Base-by-base conservation (phyloP, 2,797 vertebrate genomes). In the Acomys russatus region DNA sequence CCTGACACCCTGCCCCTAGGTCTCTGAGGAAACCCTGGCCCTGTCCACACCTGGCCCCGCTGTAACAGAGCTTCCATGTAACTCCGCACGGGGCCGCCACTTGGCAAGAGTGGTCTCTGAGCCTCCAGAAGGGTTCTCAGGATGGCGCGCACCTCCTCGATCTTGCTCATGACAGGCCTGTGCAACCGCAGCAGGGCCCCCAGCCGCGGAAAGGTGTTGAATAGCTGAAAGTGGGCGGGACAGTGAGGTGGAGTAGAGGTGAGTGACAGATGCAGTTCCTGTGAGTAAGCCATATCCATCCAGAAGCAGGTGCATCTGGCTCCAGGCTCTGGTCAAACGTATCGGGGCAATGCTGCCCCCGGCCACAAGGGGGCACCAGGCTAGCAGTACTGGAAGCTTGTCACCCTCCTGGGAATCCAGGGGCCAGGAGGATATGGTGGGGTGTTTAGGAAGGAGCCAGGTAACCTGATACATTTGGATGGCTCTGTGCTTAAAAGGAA, bases 151-250 rank as follows among this genome's bases (percentile, higher is more conserved):
- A 98, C 97, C 2, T 98, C 97, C 79, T 98, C 98, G 0, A 99
- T 97, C 97, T 98, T 99, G 28, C 59, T 54, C 30, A 99, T 97
- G 95, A 99, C 97, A 0, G 98, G 98, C 97, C 96, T 98, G 96
- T 98, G 98, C 44, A 98, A 95, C 97, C 97, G 98, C 85, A 99
- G 98, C 51, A 98, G 96, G 84, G 98, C 97, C 89, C 98, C 98
- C 3, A 99, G 98, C 97, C 98, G 89, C 0, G 98, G 98, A 96
- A 97, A 99, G 95, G 98, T 96, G 96, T 99, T 98, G 96, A 98
- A 98, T 49, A 98, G 97, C 98, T 99, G 68, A 25, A 25, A 3
- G 85, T 91, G 90, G 86, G 63, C 0, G 30, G 73, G 90, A 35
- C 8, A 1, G 82, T 1, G 44, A 4, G 20, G 14, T 1, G 54